phyloP scores from a whole-genome alignment of 2,797 vertebrate genomes.

The Oreochromis mossambicus region DNA sequence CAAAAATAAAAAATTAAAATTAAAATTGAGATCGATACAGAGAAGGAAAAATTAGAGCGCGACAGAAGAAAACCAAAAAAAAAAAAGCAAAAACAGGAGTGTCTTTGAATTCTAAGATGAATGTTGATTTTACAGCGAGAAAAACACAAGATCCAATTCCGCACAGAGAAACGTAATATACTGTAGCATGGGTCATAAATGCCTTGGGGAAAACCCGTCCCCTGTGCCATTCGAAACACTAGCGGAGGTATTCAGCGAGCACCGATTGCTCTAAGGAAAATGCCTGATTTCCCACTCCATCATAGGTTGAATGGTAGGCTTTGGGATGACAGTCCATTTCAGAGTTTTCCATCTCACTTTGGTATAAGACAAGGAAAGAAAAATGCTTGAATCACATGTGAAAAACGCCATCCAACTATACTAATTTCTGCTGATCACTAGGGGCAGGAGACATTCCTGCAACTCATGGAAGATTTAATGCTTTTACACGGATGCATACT shows the following conservation, averaged over 20 bases:
- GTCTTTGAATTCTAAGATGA: constrained; percentile 16
- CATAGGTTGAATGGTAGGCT: constrained; percentile 36
- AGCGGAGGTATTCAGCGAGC: constrained; percentile 27
- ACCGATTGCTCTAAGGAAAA: constrained; percentile 30
- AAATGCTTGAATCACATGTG: constrained; percentile 14
- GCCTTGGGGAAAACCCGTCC: constrained; percentile 26
- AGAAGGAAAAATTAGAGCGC: not conserved
- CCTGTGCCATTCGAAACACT: constrained; percentile 30
- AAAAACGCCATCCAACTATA: not conserved
- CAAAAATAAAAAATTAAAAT: not conserved
- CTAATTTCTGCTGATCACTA: constrained; percentile 1
- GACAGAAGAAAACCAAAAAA: not conserved
- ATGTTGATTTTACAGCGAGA: constrained; percentile 12
- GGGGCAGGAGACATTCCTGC: not conserved
- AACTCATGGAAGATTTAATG: not conserved
- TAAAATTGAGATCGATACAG: not conserved
- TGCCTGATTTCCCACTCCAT: constrained; percentile 52
- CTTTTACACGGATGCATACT: not conserved
- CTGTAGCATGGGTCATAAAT: constrained; percentile 22
- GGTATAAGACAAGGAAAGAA: not conserved
- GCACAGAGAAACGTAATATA: constrained; percentile 3
- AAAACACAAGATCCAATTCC: constrained; percentile 25
- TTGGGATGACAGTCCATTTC: constrained; percentile 46
- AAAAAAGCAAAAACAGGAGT: not conserved
- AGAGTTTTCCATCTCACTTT: constrained; percentile 42